Percentiles rank a stretch among this genome's conserved stretches.
phyloP scores from a whole-genome alignment of 2,797 vertebrate species.

The Vireo griseus region DNA sequence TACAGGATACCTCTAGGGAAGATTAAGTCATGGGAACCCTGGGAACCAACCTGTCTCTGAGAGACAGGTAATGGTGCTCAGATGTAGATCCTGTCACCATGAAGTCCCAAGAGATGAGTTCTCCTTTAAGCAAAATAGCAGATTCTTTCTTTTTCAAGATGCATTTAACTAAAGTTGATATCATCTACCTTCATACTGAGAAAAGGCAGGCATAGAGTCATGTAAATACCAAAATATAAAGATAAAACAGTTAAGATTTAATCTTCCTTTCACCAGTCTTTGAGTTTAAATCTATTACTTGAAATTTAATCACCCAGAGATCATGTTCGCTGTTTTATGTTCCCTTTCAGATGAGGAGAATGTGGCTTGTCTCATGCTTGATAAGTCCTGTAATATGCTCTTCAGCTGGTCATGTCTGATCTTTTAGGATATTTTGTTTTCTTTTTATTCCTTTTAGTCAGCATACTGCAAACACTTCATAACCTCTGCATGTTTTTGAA shows the following conservation, averaged over 20 bases:
- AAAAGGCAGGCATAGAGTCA: neutral
- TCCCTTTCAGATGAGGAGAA: neutral
- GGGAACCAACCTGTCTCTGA: neutral
- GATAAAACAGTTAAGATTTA: neutral
- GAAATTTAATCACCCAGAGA: neutral
- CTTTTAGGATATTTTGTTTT: neutral
- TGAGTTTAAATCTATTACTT: neutral
- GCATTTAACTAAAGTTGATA: neutral
- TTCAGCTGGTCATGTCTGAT: neutral
- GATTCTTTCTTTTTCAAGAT: neutral
- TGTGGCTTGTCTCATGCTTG: neutral
- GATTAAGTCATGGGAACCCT: neutral
- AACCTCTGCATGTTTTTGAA: neutral
- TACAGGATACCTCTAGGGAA: neutral
- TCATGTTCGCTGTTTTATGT: neutral
- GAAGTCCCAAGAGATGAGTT: neutral
- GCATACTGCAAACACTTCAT: neutral
- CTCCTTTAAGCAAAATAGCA: neutral
- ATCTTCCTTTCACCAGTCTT: neutral
- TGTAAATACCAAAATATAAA: neutral
- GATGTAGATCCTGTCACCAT: neutral
- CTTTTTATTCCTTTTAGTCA: neutral
- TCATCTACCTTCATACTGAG: neutral
- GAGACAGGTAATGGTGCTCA: neutral
- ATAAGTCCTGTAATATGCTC: fast-evolving